Percentiles rank a stretch among this genome's conserved stretches.
These are phyloP conservation scores for Leptinotarsa tumamoca DNA, from an alignment of 2,888 invertebrate genomes.

Conservation along the genomic window DNA sequence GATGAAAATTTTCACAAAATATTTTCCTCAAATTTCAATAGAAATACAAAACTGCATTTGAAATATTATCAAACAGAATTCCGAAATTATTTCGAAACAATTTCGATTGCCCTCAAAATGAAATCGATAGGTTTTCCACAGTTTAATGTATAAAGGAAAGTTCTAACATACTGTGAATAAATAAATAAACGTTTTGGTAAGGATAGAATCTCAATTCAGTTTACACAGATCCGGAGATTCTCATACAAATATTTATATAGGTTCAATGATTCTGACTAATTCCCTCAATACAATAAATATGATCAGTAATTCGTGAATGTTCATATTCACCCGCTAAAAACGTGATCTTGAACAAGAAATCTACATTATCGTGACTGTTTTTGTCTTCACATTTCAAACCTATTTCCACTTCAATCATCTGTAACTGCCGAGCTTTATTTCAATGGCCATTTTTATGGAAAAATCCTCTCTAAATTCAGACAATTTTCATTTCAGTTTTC, in stretches of 20 bases:
- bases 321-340: background rate
- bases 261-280: background rate
- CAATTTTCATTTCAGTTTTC: conserved; percentile 29
- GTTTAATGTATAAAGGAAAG: no score
- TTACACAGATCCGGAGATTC: no score
- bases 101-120: no score
- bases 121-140: no score
- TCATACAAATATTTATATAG: background rate
- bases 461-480: conserved; percentile 22
- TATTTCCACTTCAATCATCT: conserved; percentile 20
- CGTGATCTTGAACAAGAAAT: conserved; percentile 1
- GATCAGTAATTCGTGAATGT: background rate
- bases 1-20: no score
- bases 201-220: no score
- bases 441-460: conserved; percentile 25
- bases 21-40: no score
- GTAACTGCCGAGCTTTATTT: conserved; percentile 25
- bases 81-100: no score
- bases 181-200: no score
- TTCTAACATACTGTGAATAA: no score
- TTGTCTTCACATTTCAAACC: background rate
- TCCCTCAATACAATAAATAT: background rate
- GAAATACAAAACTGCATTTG: no score
- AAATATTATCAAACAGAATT: no score
- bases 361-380: conserved; percentile 3